A percentile compares a stretch with the other conserved stretches of the same genome.
Evolutionary conservation across 2,797 vertebrate genomes (phyloP).

Genomic region (Loris lydekkerianus): DNA sequence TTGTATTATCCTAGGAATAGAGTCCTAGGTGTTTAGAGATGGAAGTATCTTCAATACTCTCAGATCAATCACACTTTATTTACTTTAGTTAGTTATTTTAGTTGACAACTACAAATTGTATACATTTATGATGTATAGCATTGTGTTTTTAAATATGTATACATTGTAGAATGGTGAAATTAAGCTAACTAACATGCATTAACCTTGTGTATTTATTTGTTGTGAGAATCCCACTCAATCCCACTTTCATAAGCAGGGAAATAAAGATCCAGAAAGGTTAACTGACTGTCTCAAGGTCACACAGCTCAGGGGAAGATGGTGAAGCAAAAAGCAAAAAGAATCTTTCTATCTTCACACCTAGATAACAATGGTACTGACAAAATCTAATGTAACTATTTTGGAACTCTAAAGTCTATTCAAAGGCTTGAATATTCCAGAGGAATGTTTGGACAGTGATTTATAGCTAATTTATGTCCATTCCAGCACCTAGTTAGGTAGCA

Average conservation of each 20-base stretch:
- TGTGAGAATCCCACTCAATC: background rate
- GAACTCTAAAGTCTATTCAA: background rate
- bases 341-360: background rate
- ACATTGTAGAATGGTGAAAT: background rate
- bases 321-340: background rate
- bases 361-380: background rate
- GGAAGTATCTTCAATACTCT: background rate
- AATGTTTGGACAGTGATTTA: background rate
- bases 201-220: background rate
- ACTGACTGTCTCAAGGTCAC: background rate
- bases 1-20: background rate
- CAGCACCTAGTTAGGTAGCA: background rate
- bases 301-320: background rate
- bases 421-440: background rate
- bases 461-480: background rate
- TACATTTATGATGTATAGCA: background rate
- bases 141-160: background rate
- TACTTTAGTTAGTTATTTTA: background rate
- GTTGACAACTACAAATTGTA: background rate
- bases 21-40: background rate
- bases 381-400: background rate
- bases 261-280: background rate
- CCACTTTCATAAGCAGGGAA: background rate
- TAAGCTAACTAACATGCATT: background rate
- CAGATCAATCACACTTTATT: background rate